These are phyloP conservation scores for Oenanthe melanoleuca DNA, from an alignment of 2,113 vertebrate genomes.

Conservation along the genomic window DNA sequence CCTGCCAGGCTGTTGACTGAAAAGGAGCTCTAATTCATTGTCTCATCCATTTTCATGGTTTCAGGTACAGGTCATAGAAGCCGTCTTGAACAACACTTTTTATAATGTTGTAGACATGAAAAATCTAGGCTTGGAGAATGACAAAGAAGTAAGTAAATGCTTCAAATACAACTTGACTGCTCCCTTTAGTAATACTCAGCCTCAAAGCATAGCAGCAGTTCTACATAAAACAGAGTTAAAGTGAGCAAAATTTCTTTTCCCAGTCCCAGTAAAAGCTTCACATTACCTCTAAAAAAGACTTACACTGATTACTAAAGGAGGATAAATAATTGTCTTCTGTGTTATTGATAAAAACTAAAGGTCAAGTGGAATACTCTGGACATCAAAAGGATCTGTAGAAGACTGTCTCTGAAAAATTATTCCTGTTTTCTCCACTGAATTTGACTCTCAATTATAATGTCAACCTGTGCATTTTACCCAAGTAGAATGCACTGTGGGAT, in stretches of 20 bases:
- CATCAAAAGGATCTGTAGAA: neutral
- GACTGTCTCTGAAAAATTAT: neutral
- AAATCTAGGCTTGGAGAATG: conserved; percentile 88
- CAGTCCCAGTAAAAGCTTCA: neutral
- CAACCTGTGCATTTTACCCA: neutral
- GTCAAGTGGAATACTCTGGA: neutral
- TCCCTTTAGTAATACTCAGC: neutral
- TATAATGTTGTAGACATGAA: conserved; percentile 91
- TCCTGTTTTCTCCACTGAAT: neutral
- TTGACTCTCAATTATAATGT: neutral
- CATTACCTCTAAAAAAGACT: neutral
- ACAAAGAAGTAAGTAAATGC: conserved; percentile 86
- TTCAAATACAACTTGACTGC: neutral
- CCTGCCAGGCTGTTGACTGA: neutral
- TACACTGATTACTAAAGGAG: neutral
- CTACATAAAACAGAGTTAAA: neutral
- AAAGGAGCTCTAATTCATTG: neutral
- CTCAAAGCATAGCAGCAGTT: neutral
- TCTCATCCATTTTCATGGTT: conserved; percentile 42
- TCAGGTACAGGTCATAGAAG: conserved; percentile 92
- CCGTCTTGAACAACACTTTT: conserved; percentile 90
- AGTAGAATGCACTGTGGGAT: neutral
- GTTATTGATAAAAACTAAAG: neutral
- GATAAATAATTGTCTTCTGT: neutral
- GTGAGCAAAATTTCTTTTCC: neutral